A percentile compares a stretch with the other conserved stretches of the same genome.
Evolutionary conservation across 2,888 invertebrate genomes (phyloP).

Genomic region (Troides helena): DNA sequence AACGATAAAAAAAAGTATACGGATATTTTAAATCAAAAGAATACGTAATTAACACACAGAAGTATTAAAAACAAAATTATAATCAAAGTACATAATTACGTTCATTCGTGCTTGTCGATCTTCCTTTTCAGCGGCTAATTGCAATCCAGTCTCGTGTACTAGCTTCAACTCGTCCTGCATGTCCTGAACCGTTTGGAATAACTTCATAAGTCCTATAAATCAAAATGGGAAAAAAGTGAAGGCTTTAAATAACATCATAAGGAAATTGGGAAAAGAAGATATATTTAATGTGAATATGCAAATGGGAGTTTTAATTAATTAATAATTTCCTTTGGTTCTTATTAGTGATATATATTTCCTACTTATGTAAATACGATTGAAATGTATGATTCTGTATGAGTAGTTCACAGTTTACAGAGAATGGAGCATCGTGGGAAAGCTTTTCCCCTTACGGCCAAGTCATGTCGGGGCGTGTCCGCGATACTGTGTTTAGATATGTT

Average conservation of each 20-base stretch:
- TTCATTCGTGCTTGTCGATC: constrained; percentile 76
- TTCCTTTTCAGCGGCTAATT: constrained; percentile 79
- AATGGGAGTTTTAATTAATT: too few species aligned
- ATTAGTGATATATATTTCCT: neutral
- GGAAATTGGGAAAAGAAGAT: too few species aligned
- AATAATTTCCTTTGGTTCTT: too few species aligned
- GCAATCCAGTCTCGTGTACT: constrained; percentile 65
- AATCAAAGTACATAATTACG: constrained; percentile 46
- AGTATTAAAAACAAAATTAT: neutral
- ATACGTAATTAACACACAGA: neutral
- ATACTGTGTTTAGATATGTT: constrained; percentile 16
- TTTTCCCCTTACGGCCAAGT: constrained; percentile 11
- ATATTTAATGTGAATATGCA: too few species aligned
- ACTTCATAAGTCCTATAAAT: constrained; percentile 57
- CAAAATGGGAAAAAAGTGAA: neutral
- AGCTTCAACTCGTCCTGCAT: constrained; percentile 64
- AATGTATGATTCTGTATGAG: neutral
- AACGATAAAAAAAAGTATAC: too few species aligned
- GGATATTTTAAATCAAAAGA: too few species aligned
- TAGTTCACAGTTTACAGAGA: neutral
- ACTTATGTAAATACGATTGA: neutral
- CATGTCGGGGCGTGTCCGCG: constrained; percentile 13
- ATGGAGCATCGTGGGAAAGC: neutral
- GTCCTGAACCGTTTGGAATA: constrained; percentile 66
- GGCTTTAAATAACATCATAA: neutral